Conservation (phyloP, 23 tunicate species). For the Oikopleura dioica region DNA sequence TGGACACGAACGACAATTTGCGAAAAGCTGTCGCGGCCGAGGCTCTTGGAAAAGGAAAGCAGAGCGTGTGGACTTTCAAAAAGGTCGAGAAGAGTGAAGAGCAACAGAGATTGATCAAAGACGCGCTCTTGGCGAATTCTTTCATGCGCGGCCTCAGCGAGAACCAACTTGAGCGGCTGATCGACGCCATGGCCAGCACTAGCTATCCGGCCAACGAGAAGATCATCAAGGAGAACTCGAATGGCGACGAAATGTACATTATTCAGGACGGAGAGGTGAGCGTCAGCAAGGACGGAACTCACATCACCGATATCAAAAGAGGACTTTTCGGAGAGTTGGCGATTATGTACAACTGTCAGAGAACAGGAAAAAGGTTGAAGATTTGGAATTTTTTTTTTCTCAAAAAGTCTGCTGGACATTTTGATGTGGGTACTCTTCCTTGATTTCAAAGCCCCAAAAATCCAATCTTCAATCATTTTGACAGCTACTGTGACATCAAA, state of each 20-base stretch:
- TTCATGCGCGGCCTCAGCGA: conserved; percentile 10
- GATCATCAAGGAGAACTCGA: conserved; percentile 48
- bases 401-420: no score
- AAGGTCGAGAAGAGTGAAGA: neutral
- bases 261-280: conserved; percentile 42
- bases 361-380: no score
- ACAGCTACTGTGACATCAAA: conserved; percentile 38
- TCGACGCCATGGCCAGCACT: conserved; percentile 38
- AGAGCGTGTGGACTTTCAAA: no score
- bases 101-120: neutral
- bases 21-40: no score
- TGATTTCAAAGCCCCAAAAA: no score
- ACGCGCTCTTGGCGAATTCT: neutral
- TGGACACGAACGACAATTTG: no score
- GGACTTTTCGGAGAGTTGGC: conserved; percentile 92
- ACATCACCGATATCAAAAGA: conserved; percentile 20
- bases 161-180: conserved; percentile 44
- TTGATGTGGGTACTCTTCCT: no score
- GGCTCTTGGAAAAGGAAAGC: no score
- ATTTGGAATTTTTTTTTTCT: no score
- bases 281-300: neutral
- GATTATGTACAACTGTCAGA: conserved; percentile 59
- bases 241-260: conserved; percentile 48
- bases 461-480: no score
- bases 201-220: conserved; percentile 26